Conservation (phyloP, 2,888 invertebrate genomes). For the Orthonevra nobilis region DNA sequence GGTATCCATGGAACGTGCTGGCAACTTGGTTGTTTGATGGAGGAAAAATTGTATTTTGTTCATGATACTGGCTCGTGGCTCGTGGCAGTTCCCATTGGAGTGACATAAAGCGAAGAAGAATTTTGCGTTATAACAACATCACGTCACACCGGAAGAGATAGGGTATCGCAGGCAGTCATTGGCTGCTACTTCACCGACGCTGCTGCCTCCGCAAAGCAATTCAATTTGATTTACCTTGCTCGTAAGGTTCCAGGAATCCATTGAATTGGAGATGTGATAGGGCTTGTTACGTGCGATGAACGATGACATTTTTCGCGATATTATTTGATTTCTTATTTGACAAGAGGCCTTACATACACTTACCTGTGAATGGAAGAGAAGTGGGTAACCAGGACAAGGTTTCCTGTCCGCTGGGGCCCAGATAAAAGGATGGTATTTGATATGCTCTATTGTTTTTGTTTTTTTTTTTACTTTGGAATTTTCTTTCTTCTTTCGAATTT, state of each 20-base stretch:
- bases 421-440: no score
- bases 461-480: no score
- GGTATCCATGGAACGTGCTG: constrained; percentile 41
- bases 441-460: no score
- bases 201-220: constrained; percentile 13
- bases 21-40: constrained; percentile 2
- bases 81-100: constrained; percentile 19
- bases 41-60: constrained; percentile 1
- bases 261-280: constrained; percentile 45
- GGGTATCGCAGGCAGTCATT: constrained; percentile 13
- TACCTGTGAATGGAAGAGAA: no score
- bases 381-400: no score
- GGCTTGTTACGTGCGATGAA: constrained; percentile 49
- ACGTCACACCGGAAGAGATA: constrained; percentile 28
- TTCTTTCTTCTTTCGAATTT: no score
- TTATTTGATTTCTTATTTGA: constrained; percentile 31
- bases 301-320: constrained; percentile 32
- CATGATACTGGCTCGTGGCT: background rate
- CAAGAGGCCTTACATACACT: no score
- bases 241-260: constrained; percentile 31
- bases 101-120: background rate
- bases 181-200: background rate
- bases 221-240: constrained; percentile 52
- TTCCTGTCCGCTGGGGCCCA: no score
- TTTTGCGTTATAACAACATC: constrained; percentile 28